A percentile compares a stretch with the other conserved stretches of the same genome.
These are phyloP conservation scores for Alosa sapidissima DNA, from an alignment of 2,797 vertebrate genomes.

Conservation along the genomic window DNA sequence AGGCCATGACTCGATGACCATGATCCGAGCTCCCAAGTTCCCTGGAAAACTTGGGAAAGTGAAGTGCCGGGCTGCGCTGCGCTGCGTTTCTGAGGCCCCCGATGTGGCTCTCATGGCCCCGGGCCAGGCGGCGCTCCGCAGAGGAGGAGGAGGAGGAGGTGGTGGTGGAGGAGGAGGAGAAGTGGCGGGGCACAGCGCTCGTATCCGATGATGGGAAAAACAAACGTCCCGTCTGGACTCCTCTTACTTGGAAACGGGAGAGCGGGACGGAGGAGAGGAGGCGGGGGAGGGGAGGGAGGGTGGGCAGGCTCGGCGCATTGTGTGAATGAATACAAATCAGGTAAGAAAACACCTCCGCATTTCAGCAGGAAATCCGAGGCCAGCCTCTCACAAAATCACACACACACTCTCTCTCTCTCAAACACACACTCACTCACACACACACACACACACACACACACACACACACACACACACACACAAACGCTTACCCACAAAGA, in stretches of 20 bases:
- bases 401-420: constrained; percentile 61
- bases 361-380: constrained; percentile 75
- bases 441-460: not conserved
- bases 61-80: not conserved
- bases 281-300: constrained; percentile 60
- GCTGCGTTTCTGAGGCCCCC: not conserved
- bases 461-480: constrained; percentile 17
- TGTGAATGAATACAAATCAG: constrained; percentile 82
- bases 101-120: not conserved
- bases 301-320: constrained; percentile 74
- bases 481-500: constrained; percentile 12
- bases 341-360: constrained; percentile 81
- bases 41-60: not conserved
- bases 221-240: constrained; percentile 80
- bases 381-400: constrained; percentile 67
- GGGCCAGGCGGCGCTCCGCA: not conserved
- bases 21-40: not conserved
- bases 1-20: not conserved
- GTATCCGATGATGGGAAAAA: constrained; percentile 74
- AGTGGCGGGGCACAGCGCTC: constrained; percentile 65
- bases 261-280: constrained; percentile 40
- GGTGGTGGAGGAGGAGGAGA: not conserved
- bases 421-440: constrained; percentile 36
- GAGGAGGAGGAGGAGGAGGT: not conserved
- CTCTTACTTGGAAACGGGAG: constrained; percentile 79